Conservation (phyloP, 1,140 invertebrate genomes). For the Ceratosolen solmsi region DNA sequence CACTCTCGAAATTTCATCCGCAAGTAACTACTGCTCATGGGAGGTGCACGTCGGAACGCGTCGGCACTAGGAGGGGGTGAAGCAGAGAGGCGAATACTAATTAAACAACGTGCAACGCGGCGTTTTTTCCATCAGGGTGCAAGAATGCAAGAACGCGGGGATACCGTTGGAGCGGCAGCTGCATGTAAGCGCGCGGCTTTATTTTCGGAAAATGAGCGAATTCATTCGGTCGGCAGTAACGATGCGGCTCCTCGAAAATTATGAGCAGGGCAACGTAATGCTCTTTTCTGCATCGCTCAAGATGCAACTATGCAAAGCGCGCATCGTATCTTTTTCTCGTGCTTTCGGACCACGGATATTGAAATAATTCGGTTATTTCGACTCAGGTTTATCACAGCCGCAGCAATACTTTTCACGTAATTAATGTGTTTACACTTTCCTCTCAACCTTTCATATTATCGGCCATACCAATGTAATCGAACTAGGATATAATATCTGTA, state of each 20-base stretch:
- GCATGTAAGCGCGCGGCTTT: neutral
- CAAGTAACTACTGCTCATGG: neutral
- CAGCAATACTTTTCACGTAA: neutral
- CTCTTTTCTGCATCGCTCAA: neutral
- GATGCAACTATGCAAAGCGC: neutral
- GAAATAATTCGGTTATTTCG: conserved; percentile 18
- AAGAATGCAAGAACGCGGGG: conserved; percentile 1
- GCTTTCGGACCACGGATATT: conserved; percentile 6
- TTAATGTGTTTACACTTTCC: neutral
- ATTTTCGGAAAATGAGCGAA: conserved; percentile 32
- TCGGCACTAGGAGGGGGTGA: too few relatives aligned
- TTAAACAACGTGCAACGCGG: neutral
- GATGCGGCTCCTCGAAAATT: neutral
- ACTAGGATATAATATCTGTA: neutral
- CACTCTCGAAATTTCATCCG: neutral
- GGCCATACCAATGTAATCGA: neutral
- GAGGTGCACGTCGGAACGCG: too few relatives aligned
- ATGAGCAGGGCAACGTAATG: neutral
- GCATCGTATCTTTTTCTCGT: neutral
- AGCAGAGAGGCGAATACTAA: neutral
- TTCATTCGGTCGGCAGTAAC: neutral
- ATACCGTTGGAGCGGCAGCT: neutral
- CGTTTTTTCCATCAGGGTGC: neutral
- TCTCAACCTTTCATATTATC: neutral
- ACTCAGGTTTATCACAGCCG: neutral